Base-by-base conservation (phyloP, 2,113 vertebrate genomes). In the Verasper variegatus region DNA sequence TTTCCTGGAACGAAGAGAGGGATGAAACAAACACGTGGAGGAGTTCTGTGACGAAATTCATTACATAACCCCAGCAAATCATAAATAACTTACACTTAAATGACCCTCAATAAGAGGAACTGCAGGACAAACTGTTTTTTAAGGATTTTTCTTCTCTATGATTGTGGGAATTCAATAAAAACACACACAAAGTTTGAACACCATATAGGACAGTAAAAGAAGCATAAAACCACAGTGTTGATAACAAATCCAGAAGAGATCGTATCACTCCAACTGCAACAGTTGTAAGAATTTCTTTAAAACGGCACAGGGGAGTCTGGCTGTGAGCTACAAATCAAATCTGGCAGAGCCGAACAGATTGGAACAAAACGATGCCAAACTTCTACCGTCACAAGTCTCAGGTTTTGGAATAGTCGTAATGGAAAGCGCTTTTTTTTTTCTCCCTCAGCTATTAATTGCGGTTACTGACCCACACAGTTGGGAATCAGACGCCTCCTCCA, bases 1-100 rank as follows among this genome's bases (percentile, higher is more conserved):
- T 99, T 99, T 68, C 97, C 98, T 99, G 89, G 9, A 64, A 58
- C 27, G n/a, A 21, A 56, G 1, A 67, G 2, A 70, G 13, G 7
- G 13, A 35, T 27, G 1, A 62, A 13, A 20, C 42, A 15, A 12
- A 42, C 40, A 42, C 3, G 12, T 42, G 31, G 31, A 31, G 31
- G 31, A 31, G 27, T 31, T 5, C 27, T 31, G 27, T 31, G 40
- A 42, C 2, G 2, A 42, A 42, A 13, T 47, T 47, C 11, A 18
- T 49, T 6, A 49, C 47, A 49, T 49, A 2, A 18, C 4, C 40
- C 11, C 40, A 42, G 10, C 5, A 31, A 5, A 31, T 31, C 27
- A 23, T 5, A 56, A 35, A 57, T 47, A 47, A 45, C 42, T 10
- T 10, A 37, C 5, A 31, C 27, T 31, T 31, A 31, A 31, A 31